Evolutionary conservation across 2,888 invertebrate species (phyloP), one percentile per base, ranked within the genome.

Genomic region (Amblyjoppa fuscipennis): DNA sequence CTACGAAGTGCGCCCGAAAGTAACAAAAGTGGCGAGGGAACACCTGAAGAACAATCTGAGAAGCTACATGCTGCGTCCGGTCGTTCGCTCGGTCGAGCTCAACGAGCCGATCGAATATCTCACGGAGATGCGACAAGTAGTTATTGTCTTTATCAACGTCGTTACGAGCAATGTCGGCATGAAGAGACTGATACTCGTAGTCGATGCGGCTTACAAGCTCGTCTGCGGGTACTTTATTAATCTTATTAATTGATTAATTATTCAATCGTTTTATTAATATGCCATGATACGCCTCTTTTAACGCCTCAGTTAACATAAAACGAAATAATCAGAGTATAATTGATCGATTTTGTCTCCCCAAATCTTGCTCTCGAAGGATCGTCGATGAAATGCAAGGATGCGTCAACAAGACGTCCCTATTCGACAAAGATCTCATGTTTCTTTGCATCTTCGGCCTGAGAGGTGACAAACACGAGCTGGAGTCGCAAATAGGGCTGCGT

Each of bases 391-490:
- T 95, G 86, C 95, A 95, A 74, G 96, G 96, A 0, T 95, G 96
- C 76, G 95, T 97, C 0, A 96, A 96, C 90, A 96, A 96, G 91
- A 95, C 96, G 3, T 96, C 96, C 0, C 95, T 96, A 90, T 96
- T 96, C 90, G 96, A 96, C 91, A 96, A 97, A 94, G 97, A 97
- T 88, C 95, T 97, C 89, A 96, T 97, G 95, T 96, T 97, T 90
- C 94, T 97, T 7, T 95, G 96, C 0, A 95, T 97, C 38, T 97
- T 97, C 91, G 97, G 97, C 0, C 93, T 97, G n/a, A 95, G 97
- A 70, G 97, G 97, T 0, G 95, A 96, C 81, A 97, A 96, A 90
- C 96, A 96, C 87, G 96, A 96, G 88, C 94, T 96, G 76, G 97
- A 97, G 90, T 96, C 96, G 31, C 96, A 96, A 84, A 95, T 96